Evolutionary conservation across 2,888 invertebrate species (phyloP).

Genomic region (Polymixis flavicincta): DNA sequence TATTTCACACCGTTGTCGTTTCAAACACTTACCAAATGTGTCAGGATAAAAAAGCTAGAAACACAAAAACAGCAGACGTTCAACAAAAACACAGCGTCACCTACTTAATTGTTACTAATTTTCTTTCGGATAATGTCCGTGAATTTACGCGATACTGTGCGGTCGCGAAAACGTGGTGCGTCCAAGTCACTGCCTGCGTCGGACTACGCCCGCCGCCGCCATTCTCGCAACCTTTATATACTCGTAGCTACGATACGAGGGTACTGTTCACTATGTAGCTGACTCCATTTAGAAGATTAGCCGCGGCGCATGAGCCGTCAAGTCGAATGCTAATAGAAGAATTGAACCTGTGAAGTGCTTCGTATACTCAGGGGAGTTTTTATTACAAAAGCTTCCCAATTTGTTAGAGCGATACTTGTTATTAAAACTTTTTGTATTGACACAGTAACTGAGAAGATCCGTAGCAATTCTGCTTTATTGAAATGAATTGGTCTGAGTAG

Average conservation of each 20-base stretch:
- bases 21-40: constrained; percentile 60
- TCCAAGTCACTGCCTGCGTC: constrained; percentile 71
- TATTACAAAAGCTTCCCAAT: constrained; percentile 17
- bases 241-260: constrained; percentile 68
- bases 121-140: constrained; percentile 52
- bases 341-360: constrained; percentile 54
- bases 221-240: constrained; percentile 83
- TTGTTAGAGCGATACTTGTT: constrained; percentile 13
- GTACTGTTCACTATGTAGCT: constrained; percentile 73
- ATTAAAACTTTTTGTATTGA: constrained; percentile 30
- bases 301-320: constrained; percentile 79
- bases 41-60: constrained; percentile 33
- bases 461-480: background rate
- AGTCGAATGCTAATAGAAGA: constrained; percentile 71
- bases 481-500: constrained; percentile 6
- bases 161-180: constrained; percentile 68
- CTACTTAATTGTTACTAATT: constrained; percentile 53
- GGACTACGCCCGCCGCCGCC: constrained; percentile 83
- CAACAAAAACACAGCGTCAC: constrained; percentile 67
- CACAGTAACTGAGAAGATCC: background rate
- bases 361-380: constrained; percentile 33
- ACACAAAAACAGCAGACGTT: constrained; percentile 63
- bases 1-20: constrained; percentile 13
- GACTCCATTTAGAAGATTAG: constrained; percentile 82
- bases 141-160: constrained; percentile 52